Evolutionary conservation across 2,888 invertebrate genomes (phyloP), one percentile per base, ranked within the genome.

Genomic region (Thecocarcelia acutangulata): DNA sequence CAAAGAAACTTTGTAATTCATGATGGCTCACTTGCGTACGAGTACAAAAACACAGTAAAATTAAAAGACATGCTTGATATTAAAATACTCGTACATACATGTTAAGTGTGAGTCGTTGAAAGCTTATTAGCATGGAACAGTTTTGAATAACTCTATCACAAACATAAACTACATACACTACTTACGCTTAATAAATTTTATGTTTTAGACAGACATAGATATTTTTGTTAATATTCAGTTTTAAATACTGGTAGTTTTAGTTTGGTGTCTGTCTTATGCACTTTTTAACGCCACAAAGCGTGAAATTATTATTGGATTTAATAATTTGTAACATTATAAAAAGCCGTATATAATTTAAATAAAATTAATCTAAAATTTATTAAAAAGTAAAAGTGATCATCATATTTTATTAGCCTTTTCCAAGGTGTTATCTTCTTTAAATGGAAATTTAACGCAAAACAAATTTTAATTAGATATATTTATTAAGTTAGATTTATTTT

Each of bases 71-170:
- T 8, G 33, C 42, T 44, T 40, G 1, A 19, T 33, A 44, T 56
- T 79, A 50, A 2, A 50, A 17, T n/a, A n/a, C n/a, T n/a, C n/a
- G n/a, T n/a, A n/a, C n/a, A n/a, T n/a, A n/a, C n/a, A n/a, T 64
- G 44, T 42, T 3, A 63, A 46, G 28, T 63, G 40, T 11, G n/a
- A 64, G 54, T 46, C 28, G 33, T 46, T 48, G 33, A 19, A 52
- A 56, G 63, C 12, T 77, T 63, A 77, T 69, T 77, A 73, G 81
- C 69, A 77, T 82, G 77, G 73, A 82, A 82, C 81, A 28, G 40
- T 72, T 63, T 72, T 28, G 58, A 70, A 66, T 19, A 28, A 58
- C 48, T 56, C 50, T 19, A 48, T 37, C n/a, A 64, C 21, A 11
- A 15, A 42, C 15, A 40, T 12, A 50, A 50, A 21, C 12, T 11